Base-by-base conservation (phyloP, 2,113 vertebrate genomes). In the Delphinus delphis region DNA sequence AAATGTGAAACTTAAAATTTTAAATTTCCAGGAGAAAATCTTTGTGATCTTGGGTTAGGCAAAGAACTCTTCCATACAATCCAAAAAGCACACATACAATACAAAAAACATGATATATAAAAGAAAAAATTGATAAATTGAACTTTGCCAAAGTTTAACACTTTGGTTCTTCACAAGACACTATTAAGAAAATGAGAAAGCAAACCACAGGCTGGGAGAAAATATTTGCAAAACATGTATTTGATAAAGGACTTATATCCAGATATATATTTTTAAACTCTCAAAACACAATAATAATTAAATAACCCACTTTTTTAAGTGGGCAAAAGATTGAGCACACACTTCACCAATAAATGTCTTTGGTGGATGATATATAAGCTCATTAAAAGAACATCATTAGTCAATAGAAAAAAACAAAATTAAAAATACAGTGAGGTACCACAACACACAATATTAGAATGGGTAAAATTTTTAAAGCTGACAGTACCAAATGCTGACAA, bases 231-330 rank as follows among this genome's bases (percentile, higher is more conserved):
- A 82, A 92, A 28, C 4, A 71, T 65, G 23, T 81, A 50, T 89
- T 53, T 76, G 17, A 84, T 74, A 84, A 94, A 84, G 38, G 18
- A 53, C 20, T 88, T 83, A 9, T 77, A 70, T 70, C 17, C 31
- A 92, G 31, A 58, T 74, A 71, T 50, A 44, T 86, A 79, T 77
- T 79, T n/a, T 77, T 89, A 79, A 26, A 12, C n/a, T 90, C 80
- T 77, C 67, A 90, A 96, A 85, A 41, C 10, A 86, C 21, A 68
- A 60, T 84, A 95, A 92, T 38, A 86, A 96, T 28, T 77, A 84
- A 77, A 63, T 13, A 77, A 84, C n/a, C 11, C 50, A 26, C 60
- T 81, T 84, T 73, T 73, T 25, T 44, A 70, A 89, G 82, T 58
- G 33, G 23, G 26, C 36, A 77, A 71, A 96, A 58, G 7, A 77